phyloP scores from a whole-genome alignment of 2,888 invertebrate species.

The Drosophila setosimentum region DNA sequence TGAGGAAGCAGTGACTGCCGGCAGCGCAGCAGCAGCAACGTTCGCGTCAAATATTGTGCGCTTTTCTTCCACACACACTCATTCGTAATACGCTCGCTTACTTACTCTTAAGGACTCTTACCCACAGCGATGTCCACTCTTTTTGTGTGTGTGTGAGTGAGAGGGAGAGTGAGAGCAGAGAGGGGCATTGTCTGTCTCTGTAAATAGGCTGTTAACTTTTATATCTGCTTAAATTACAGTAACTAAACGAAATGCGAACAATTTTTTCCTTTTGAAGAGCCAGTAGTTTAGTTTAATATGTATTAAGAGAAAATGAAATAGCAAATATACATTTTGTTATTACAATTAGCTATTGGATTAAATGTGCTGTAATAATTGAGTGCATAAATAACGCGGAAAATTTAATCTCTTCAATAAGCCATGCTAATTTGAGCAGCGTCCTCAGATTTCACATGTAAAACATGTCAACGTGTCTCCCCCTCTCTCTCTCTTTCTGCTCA shows the following conservation, averaged over 20 bases:
- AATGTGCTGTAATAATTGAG: slow-evolving; percentile 2
- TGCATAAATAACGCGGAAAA: not conserved
- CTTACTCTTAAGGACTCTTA: slow-evolving; percentile 13
- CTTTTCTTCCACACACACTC: slow-evolving; percentile 12
- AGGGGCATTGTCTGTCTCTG: slow-evolving; percentile 23
- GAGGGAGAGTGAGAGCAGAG: not conserved
- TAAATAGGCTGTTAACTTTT: slow-evolving; percentile 55
- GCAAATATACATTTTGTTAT: not conserved
- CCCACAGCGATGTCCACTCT: slow-evolving; percentile 8
- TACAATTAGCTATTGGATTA: not conserved
- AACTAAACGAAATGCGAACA: slow-evolving; percentile 47
- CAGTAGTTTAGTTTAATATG: slow-evolving; percentile 30
- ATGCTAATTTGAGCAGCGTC: slow-evolving; percentile 34
- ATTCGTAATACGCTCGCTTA: slow-evolving; percentile 3
- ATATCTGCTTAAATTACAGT: slow-evolving; percentile 46
- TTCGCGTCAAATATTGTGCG: slow-evolving; percentile 43
- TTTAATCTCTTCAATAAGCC: slow-evolving; percentile 19
- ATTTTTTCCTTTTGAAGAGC: slow-evolving; percentile 19
- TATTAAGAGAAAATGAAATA: slow-evolving; percentile 23
- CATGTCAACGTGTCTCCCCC: not conserved
- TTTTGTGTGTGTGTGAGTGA: slow-evolving; percentile 28
- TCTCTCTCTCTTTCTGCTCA: not conserved
- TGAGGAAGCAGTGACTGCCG: slow-evolving; percentile 24
- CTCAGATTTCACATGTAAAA: slow-evolving; percentile 21
- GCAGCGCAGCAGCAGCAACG: slow-evolving; percentile 12